Evolutionary conservation across 2,888 invertebrate species (phyloP).

Genomic region (Idaea dimidiata): DNA sequence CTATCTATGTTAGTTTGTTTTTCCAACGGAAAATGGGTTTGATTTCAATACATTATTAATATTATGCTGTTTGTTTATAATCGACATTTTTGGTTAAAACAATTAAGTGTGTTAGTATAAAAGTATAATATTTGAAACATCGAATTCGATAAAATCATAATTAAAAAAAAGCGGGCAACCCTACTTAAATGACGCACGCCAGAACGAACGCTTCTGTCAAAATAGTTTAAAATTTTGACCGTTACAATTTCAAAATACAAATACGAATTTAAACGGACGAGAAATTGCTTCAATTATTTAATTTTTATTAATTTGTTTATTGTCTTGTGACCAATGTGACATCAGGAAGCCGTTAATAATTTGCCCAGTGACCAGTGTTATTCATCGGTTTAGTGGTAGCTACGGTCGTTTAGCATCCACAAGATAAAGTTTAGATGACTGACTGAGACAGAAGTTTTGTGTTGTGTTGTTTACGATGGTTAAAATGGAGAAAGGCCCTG

Average conservation of each 20-base stretch:
- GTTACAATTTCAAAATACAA: constrained; percentile 35
- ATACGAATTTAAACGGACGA: not conserved
- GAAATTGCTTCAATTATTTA: constrained; percentile 5
- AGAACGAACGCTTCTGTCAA: constrained; percentile 29
- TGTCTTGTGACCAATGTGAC: constrained; percentile 27
- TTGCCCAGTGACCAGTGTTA: constrained; percentile 21
- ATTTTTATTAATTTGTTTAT: constrained; percentile 2
- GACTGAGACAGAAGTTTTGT: constrained; percentile 26
- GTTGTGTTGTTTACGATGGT: constrained; percentile 46
- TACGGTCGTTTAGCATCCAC: not conserved
- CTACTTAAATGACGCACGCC: not conserved
- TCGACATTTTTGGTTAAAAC: too few species aligned
- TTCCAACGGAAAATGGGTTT: too few species aligned
- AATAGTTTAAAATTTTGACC: constrained; percentile 42
- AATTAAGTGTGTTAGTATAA: too few species aligned
- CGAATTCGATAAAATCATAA: not conserved
- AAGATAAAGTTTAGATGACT: constrained; percentile 18
- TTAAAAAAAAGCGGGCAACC: not conserved
- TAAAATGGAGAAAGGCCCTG: constrained; percentile 47
- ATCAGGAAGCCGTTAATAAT: constrained; percentile 30
- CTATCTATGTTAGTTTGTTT: too few species aligned
- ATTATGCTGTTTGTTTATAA: too few species aligned
- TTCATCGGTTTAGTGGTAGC: constrained; percentile 18
- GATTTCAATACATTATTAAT: too few species aligned
- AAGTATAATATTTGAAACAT: not conserved